A percentile compares a stretch with the other conserved stretches of the same genome.
These are phyloP conservation scores for Argyrosomus regius DNA, from an alignment of 2,797 vertebrate species.

Conservation along the genomic window DNA sequence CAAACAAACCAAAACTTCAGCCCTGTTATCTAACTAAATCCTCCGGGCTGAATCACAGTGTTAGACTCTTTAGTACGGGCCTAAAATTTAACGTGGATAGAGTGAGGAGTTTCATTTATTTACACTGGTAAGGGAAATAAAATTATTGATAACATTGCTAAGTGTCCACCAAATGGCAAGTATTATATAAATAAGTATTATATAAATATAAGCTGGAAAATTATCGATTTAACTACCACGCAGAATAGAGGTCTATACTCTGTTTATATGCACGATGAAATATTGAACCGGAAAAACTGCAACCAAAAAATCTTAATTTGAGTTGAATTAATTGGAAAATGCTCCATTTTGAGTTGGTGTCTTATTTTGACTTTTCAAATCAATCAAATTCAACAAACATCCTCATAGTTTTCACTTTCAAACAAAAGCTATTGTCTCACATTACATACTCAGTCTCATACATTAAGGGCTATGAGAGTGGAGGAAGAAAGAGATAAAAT, in stretches of 20 bases:
- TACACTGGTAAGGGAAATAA: background rate
- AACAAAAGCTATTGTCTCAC: conserved; percentile 65
- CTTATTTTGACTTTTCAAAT: conserved; percentile 24
- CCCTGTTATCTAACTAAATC: conserved; percentile 70
- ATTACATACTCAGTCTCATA: conserved; percentile 72
- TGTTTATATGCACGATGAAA: conserved; percentile 22
- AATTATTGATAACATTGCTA: conserved; percentile 8
- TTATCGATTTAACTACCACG: conserved; percentile 40
- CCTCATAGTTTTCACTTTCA: conserved; percentile 38
- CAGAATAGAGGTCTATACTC: conserved; percentile 34
- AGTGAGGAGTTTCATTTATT: conserved; percentile 3
- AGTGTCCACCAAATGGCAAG: conserved; percentile 30
- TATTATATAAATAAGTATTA: conserved; percentile 27
- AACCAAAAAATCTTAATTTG: conserved; percentile 30
- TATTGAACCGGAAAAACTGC: conserved; percentile 22
- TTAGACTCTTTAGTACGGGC: conserved; percentile 33
- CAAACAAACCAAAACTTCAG: conserved; percentile 58
- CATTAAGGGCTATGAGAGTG: conserved; percentile 69
- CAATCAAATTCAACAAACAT: conserved; percentile 13
- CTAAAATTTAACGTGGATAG: conserved; percentile 36
- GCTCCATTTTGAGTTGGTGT: conserved; percentile 22
- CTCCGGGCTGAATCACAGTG: conserved; percentile 61
- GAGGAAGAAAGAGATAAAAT: conserved; percentile 75
- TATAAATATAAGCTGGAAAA: conserved; percentile 53
- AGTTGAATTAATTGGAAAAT: conserved; percentile 12